Conservation (phyloP, 2,113 vertebrate genomes). For the Carassius gibelio region DNA sequence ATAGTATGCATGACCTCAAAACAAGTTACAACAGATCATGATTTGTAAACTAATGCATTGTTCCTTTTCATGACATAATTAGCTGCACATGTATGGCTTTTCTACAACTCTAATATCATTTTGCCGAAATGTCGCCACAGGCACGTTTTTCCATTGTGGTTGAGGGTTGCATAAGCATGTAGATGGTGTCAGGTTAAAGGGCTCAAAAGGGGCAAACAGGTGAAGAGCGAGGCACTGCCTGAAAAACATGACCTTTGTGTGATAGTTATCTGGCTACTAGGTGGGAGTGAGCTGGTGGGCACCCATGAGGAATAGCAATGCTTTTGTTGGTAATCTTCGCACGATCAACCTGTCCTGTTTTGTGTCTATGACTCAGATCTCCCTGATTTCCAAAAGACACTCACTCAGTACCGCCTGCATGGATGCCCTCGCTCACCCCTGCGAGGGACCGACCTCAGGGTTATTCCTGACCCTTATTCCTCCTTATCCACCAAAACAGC, state of each 20-base stretch:
- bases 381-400: constrained; percentile 50
- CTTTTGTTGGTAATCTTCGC: constrained; percentile 51
- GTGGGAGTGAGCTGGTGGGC: constrained; percentile 26
- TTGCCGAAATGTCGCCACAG: background rate
- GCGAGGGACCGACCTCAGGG: constrained; percentile 17
- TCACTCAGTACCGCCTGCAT: constrained; percentile 31
- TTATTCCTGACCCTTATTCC: background rate
- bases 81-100: no score
- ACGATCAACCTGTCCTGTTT: constrained; percentile 44
- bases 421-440: constrained; percentile 23
- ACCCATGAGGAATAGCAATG: constrained; percentile 49
- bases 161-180: constrained; percentile 6
- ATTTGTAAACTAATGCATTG: no score
- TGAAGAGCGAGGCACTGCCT: constrained; percentile 11
- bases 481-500: background rate
- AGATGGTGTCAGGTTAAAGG: constrained; percentile 34
- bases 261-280: constrained; percentile 44
- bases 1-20: no score
- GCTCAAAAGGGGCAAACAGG: constrained; percentile 6
- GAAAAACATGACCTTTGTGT: constrained; percentile 51
- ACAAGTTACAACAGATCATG: no score
- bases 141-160: background rate
- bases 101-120: background rate
- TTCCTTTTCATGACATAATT: no score
- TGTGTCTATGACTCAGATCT: constrained; percentile 43